Evolutionary conservation across 2,113 vertebrate genomes (phyloP).

Genomic region (Brienomyrus longianalis): DNA sequence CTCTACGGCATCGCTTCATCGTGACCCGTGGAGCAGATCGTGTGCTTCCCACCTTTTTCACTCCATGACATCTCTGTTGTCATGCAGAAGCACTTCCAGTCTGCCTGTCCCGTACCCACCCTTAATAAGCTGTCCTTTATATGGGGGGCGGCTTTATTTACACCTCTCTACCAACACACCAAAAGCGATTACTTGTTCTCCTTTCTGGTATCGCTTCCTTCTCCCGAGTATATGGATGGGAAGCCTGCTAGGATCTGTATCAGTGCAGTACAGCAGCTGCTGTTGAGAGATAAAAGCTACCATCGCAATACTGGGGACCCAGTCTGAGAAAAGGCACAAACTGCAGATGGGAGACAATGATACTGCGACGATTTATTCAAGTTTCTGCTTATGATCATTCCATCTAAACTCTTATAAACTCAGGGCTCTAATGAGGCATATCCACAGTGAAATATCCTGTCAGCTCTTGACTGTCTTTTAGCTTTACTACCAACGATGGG

Average conservation of each 20-base stretch:
- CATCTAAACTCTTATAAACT: background rate
- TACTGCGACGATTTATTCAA: background rate
- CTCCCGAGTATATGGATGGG: background rate
- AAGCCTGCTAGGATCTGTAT: constrained; percentile 12
- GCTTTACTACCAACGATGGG: background rate
- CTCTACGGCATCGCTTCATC: background rate
- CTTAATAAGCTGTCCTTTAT: constrained; percentile 1
- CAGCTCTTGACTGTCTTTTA: background rate
- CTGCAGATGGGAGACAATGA: background rate
- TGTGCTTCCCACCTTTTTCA: background rate
- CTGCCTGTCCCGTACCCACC: constrained; percentile 1
- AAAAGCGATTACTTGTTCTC: constrained; percentile 16
- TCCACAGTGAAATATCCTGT: background rate
- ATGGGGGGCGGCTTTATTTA: constrained; percentile 6
- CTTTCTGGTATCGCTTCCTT: background rate
- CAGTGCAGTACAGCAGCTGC: constrained; percentile 13
- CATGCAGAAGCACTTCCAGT: constrained; percentile 8
- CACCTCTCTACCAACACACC: background rate
- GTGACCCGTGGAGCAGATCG: background rate
- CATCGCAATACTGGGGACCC: background rate
- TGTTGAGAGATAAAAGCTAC: constrained; percentile 14
- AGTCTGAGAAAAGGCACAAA: background rate
- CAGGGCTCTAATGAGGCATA: constrained; percentile 1
- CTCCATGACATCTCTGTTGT: constrained; percentile 18
- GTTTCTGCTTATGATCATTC: constrained; percentile 7